These are phyloP conservation scores for Taurulus bubalis DNA, from an alignment of 2,113 vertebrate genomes.

Conservation along the genomic window DNA sequence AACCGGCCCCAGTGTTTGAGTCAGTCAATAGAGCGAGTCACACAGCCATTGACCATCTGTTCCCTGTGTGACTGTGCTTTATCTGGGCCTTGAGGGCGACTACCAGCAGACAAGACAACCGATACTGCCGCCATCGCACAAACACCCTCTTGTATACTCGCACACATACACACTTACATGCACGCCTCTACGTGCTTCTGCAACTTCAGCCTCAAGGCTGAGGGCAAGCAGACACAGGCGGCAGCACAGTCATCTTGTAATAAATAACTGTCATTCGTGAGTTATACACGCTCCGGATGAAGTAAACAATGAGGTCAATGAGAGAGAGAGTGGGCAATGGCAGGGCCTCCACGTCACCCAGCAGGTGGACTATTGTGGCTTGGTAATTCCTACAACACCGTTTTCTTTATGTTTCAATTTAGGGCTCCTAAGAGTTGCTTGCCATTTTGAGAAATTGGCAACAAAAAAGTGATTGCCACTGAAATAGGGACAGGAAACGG, in stretches of 20 bases:
- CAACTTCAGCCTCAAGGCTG: not conserved
- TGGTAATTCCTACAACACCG: not conserved
- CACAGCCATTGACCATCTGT: slow-evolving; percentile 59
- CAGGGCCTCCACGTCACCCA: slow-evolving; percentile 18
- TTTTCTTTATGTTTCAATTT: slow-evolving; percentile 2
- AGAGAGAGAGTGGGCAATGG: not conserved
- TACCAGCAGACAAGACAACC: slow-evolving; percentile 38
- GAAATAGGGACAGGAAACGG: not conserved
- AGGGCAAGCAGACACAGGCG: slow-evolving; percentile 26
- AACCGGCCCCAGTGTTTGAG: not conserved
- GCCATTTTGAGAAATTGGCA: not conserved
- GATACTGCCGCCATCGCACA: slow-evolving; percentile 24
- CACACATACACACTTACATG: slow-evolving; percentile 14
- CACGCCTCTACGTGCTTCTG: slow-evolving; percentile 27
- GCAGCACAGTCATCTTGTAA: not conserved
- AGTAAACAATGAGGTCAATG: slow-evolving; percentile 25
- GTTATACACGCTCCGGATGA: slow-evolving; percentile 20
- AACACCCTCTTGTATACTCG: not conserved
- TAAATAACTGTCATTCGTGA: slow-evolving; percentile 38
- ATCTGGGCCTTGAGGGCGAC: slow-evolving; percentile 16
- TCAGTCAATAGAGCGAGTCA: slow-evolving; percentile 57
- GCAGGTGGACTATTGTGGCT: slow-evolving; percentile 48
- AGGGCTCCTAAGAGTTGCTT: no score
- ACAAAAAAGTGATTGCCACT: not conserved
- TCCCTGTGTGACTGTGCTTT: slow-evolving; percentile 30